A percentile compares a stretch with the other conserved stretches of the same genome.
Evolutionary conservation across 2,888 invertebrate species (phyloP).

Genomic region (Calameuta idolon): DNA sequence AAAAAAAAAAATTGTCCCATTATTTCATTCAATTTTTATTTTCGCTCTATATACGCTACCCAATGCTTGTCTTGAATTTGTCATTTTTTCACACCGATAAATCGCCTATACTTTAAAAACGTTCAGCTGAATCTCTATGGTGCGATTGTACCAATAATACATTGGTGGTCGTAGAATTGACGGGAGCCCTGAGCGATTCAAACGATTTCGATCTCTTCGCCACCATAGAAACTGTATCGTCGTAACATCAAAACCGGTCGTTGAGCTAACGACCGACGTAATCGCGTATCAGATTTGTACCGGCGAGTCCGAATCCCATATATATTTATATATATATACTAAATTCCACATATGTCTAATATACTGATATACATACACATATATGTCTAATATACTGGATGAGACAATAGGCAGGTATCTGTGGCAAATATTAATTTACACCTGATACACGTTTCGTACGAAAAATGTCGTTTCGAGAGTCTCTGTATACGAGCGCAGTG

Average conservation of each 20-base stretch:
- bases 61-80: background rate
- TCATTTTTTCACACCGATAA: background rate
- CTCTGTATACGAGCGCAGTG: background rate
- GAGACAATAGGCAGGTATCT: too few species aligned
- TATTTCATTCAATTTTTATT: background rate
- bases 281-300: background rate
- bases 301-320: background rate
- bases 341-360: too few species aligned
- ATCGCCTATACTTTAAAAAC: background rate
- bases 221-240: background rate
- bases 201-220: background rate
- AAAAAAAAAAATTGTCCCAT: background rate
- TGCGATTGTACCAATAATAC: background rate
- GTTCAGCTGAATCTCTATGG: background rate
- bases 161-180: background rate
- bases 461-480: background rate
- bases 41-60: rapidly evolving
- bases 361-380: too few species aligned
- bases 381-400: too few species aligned
- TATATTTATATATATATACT: background rate
- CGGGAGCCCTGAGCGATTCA: background rate
- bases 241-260: background rate
- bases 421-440: background rate
- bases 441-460: background rate
- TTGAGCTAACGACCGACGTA: background rate